Conservation (phyloP, 2,797 vertebrate genomes). For the Sorex maritimensis region DNA sequence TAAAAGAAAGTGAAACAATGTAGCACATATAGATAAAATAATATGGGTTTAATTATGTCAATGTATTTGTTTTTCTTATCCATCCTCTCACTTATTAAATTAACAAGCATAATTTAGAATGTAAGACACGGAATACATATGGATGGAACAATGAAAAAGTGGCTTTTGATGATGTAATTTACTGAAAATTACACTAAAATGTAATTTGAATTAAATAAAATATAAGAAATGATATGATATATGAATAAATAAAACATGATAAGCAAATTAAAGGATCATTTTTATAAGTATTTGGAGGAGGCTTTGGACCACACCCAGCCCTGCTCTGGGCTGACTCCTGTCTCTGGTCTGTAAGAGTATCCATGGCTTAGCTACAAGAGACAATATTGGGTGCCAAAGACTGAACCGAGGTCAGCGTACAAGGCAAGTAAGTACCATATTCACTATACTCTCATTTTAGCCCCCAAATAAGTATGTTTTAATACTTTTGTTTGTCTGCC, state of each 20-base stretch:
- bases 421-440: too few species aligned
- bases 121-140: background rate
- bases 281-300: background rate
- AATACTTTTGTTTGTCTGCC: background rate
- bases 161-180: background rate
- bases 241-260: background rate
- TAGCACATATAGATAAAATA: background rate
- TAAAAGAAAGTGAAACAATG: background rate
- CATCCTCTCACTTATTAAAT: background rate
- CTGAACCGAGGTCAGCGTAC: too few species aligned
- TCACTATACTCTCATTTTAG: too few species aligned
- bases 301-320: too few species aligned
- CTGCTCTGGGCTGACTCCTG: too few species aligned
- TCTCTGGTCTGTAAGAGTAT: too few species aligned
- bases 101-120: background rate
- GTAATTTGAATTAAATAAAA: background rate
- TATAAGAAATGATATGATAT: background rate
- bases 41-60: background rate
- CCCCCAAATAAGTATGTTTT: too few species aligned
- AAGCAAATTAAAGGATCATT: background rate
- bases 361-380: too few species aligned
- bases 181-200: accelerated
- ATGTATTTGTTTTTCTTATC: accelerated
- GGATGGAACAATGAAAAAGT: background rate
- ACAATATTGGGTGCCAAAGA: too few species aligned